Evolutionary conservation across 2,797 vertebrate species (phyloP).

Genomic region (Ataeniobius toweri): DNA sequence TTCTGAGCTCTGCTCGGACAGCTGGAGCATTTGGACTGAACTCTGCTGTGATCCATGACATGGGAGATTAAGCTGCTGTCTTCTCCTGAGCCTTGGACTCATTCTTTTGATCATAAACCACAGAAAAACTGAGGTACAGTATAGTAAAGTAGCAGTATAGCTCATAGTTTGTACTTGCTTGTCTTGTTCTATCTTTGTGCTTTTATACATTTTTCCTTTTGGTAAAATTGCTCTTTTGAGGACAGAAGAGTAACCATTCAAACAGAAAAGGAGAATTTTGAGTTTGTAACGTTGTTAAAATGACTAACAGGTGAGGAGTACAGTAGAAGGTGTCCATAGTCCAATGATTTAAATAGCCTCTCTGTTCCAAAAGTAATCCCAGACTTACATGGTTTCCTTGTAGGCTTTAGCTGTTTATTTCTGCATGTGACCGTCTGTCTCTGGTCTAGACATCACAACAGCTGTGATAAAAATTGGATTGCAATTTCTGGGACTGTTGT

Average conservation of each 20-base stretch:
- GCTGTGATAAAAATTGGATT: background rate
- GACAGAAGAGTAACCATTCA: constrained; percentile 53
- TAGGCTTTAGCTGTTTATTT: constrained; percentile 40
- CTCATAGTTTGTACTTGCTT: background rate
- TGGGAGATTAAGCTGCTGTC: constrained; percentile 13
- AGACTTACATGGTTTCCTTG: constrained; percentile 56
- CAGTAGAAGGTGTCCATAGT: constrained; percentile 25
- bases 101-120: constrained; percentile 26
- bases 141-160: background rate
- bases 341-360: constrained; percentile 59
- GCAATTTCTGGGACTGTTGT: constrained; percentile 7
- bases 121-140: constrained; percentile 61
- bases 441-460: constrained; percentile 13
- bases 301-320: background rate
- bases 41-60: constrained; percentile 34
- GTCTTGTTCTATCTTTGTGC: background rate
- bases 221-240: constrained; percentile 36
- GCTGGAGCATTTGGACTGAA: constrained; percentile 3
- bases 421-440: constrained; percentile 44
- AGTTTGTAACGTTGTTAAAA: background rate
- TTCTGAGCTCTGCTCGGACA: constrained; percentile 27
- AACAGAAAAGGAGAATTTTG: background rate
- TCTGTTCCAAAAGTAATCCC: constrained; percentile 70
- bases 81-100: constrained; percentile 20
- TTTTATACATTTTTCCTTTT: constrained; percentile 2